Base-by-base conservation (phyloP, 2,113 vertebrate genomes). In the Bambusicola thoracicus region DNA sequence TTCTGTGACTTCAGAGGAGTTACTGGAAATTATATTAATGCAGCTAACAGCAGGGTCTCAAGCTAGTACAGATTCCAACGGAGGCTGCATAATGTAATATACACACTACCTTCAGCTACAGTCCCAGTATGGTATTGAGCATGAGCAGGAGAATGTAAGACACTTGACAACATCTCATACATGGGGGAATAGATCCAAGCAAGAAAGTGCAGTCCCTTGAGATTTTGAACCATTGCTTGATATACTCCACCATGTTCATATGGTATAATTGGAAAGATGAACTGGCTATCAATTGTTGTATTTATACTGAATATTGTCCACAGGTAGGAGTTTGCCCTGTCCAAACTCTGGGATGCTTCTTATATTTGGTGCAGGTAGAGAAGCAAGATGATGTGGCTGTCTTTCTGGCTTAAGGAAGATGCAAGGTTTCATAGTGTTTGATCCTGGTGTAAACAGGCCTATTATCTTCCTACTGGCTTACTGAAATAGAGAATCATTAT, bases 101-200 rank as follows among this genome's bases (percentile, higher is more conserved):
- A 41, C 32, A 17, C 87, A 32, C 53, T 77, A 14, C 44, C 17
- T 41, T 59, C 32, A 63, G 2, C 41, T 88, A n/a, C 1, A 2
- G 3, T 75, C 6, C 38, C 38, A 6, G 2, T n/a, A n/a, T 67
- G n/a, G 36, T 34, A 36, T 0, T 51, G 77, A 53, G 43, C 36
- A 29, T 48, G 73, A 48, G 73, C 20, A 79, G 81, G 16, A 85
- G 8, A 91, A 66, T 14, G 2, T 38, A 30, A 17, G 8, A 55
- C 44, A 58, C n/a, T 51, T 74, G 8, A 6, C 13, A 61, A 41
- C 29, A 40, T 93, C 18, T 3, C 5, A 19, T n/a, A 67, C 5
- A 27, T 86, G 16, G 30, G 40, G 68, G n/a, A 90, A 61, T 22
- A 81, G 19, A 43, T 75, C 16, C 55, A 72, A 48, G 14, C 20